phyloP scores from a whole-genome alignment of 1,140 invertebrate species.

The Rhopalosiphum maidis region DNA sequence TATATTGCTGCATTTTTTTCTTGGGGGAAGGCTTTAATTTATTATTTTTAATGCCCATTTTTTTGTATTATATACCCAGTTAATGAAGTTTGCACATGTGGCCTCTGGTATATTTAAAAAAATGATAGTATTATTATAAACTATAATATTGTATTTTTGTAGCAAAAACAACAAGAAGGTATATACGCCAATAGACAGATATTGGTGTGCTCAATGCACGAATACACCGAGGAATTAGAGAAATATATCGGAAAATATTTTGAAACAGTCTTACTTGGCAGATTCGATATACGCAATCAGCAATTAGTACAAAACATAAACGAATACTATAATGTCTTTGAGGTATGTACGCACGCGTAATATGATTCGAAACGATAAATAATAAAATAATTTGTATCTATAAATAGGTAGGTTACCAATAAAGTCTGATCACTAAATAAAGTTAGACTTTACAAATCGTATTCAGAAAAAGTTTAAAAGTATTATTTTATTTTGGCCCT shows the following conservation, averaged over 20 bases:
- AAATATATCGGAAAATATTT: neutral
- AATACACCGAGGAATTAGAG: neutral
- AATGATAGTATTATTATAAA: neutral
- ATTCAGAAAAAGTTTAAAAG: neutral
- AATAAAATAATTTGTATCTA: neutral
- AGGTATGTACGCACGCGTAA: neutral
- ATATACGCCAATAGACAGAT: neutral
- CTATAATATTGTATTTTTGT: neutral
- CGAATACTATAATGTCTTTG: neutral
- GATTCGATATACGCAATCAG: neutral
- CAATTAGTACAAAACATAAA: neutral
- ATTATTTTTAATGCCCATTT: neutral
- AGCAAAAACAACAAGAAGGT: neutral
- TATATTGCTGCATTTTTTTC: too few relatives aligned
- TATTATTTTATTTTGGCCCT: too few relatives aligned
- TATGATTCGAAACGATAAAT: neutral
- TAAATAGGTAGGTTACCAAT: neutral
- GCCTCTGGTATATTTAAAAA: neutral
- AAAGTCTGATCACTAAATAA: too few relatives aligned
- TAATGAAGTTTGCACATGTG: neutral
- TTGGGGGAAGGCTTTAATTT: neutral
- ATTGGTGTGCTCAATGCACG: neutral
- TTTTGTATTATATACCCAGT: neutral
- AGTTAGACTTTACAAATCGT: neutral
- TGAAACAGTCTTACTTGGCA: neutral